Conservation (phyloP, 2,797 vertebrate species). For the Craterocephalus amniculus region DNA sequence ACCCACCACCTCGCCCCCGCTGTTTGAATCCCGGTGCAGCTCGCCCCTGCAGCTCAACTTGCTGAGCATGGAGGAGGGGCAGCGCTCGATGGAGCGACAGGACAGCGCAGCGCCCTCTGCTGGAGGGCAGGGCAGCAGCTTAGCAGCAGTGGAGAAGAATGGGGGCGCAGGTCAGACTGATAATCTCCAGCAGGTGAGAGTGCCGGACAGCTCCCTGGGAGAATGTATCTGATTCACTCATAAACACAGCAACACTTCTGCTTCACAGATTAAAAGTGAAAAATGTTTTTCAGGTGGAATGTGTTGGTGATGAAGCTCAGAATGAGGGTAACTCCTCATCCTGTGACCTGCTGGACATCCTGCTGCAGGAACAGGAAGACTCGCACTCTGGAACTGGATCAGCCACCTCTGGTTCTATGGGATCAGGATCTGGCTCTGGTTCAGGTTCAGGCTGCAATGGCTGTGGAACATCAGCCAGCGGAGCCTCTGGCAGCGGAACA, state of each 20-base stretch:
- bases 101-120: slow-evolving; percentile 60
- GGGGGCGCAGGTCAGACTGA: slow-evolving; percentile 40
- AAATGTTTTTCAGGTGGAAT: slow-evolving; percentile 59
- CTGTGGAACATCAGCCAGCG: slow-evolving; percentile 82
- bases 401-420: slow-evolving; percentile 88
- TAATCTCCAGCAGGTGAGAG: slow-evolving; percentile 81
- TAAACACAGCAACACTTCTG: not conserved
- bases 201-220: not conserved
- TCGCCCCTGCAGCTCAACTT: slow-evolving; percentile 94
- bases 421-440: slow-evolving; percentile 85
- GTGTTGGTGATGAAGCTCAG: slow-evolving; percentile 74
- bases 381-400: slow-evolving; percentile 89
- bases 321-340: slow-evolving; percentile 88
- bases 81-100: slow-evolving; percentile 81
- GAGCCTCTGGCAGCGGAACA: slow-evolving; percentile 83
- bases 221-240: not conserved
- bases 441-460: slow-evolving; percentile 85
- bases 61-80: slow-evolving; percentile 92
- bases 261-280: not conserved
- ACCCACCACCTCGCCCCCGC: slow-evolving; percentile 79
- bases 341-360: slow-evolving; percentile 88
- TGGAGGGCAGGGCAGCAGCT: slow-evolving; percentile 40
- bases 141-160: slow-evolving; percentile 46
- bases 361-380: slow-evolving; percentile 88
- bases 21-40: slow-evolving; percentile 94